phyloP scores from a whole-genome alignment of 2,113 vertebrate genomes.

The Meriones unguiculatus region DNA sequence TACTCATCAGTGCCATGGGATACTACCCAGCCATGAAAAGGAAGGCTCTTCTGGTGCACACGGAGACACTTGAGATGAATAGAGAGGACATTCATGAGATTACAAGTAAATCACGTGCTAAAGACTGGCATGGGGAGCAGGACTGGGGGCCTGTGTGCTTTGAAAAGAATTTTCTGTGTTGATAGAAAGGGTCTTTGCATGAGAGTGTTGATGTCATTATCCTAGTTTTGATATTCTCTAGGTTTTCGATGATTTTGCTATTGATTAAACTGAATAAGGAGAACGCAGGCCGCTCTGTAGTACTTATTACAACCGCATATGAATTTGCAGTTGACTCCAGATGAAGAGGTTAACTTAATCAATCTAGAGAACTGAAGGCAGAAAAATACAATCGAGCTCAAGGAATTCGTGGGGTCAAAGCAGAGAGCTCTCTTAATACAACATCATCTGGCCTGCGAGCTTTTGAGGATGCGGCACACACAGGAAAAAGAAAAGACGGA shows the following conservation, averaged over 20 bases:
- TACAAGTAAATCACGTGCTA: neutral
- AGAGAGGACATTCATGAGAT: neutral
- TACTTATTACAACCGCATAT: neutral
- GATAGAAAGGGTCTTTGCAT: neutral
- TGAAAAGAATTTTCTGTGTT: neutral
- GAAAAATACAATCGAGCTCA: neutral
- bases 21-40: neutral
- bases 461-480: neutral
- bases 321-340: neutral
- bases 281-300: neutral
- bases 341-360: slow-evolving; percentile 17
- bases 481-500: slow-evolving; percentile 10
- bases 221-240: neutral
- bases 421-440: neutral
- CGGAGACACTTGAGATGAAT: neutral
- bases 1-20: neutral
- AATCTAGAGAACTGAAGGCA: neutral
- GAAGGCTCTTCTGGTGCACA: neutral
- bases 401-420: neutral
- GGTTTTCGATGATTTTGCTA: neutral
- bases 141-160: neutral
- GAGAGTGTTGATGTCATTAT: neutral
- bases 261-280: neutral
- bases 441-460: neutral
- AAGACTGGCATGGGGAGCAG: neutral